Evolutionary conservation across 1,140 invertebrate genomes (phyloP).

Genomic region (Euura saliciscinereae): DNA sequence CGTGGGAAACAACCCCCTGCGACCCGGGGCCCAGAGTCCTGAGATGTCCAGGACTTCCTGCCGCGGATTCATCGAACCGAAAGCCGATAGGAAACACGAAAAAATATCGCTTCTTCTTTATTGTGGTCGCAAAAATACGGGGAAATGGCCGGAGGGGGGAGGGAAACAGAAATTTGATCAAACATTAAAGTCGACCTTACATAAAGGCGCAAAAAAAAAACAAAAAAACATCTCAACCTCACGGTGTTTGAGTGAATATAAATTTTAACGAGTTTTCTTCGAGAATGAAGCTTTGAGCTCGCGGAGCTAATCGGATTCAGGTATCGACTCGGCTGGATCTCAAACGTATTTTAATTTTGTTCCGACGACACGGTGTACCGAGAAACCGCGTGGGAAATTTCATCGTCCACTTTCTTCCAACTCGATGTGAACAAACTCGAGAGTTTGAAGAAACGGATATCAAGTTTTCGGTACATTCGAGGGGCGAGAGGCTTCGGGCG

Average conservation of each 20-base stretch:
- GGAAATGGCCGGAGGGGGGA: no score
- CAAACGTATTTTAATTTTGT: no score
- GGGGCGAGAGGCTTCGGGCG: no score
- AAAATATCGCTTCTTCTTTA: background rate
- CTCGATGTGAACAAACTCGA: no score
- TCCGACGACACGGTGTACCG: no score
- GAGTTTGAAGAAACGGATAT: no score
- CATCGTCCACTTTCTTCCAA: no score
- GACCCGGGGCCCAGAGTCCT: background rate
- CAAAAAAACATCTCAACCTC: background rate
- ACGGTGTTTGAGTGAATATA: constrained; percentile 1
- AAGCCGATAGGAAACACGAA: background rate
- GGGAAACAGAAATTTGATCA: no score
- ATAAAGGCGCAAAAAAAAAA: background rate
- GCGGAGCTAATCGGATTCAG: background rate
- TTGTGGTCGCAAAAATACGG: background rate
- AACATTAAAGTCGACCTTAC: background rate
- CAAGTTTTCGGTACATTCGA: no score
- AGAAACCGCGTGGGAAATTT: no score
- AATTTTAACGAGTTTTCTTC: constrained; percentile 3
- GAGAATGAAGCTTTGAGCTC: background rate
- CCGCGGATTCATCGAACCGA: background rate
- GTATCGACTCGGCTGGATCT: background rate
- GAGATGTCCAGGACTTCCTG: background rate
- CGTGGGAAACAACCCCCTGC: background rate